Conservation (phyloP, 2,888 invertebrate species). For the Drosophila meridiana region DNA sequence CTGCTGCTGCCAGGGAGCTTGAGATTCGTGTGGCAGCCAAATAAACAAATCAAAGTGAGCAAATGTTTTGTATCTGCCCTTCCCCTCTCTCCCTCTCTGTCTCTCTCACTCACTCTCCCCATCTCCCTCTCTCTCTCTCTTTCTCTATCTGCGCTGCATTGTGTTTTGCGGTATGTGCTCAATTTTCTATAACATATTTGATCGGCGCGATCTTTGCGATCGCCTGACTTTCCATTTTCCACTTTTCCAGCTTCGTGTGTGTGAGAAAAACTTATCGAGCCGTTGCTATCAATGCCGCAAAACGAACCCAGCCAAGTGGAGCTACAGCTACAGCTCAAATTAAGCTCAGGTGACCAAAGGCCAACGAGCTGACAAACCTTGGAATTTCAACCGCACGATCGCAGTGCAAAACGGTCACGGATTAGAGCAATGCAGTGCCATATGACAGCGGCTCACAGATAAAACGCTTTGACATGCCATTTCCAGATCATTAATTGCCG, state of each 20-base stretch:
- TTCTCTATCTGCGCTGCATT: slow-evolving; percentile 36
- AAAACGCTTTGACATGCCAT: slow-evolving; percentile 61
- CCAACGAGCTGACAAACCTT: slow-evolving; percentile 83
- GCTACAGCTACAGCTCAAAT: slow-evolving; percentile 61
- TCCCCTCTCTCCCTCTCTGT: not conserved
- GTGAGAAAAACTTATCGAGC: slow-evolving; percentile 77
- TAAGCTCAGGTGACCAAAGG: slow-evolving; percentile 83
- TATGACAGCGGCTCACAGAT: slow-evolving; percentile 65
- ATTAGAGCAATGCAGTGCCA: slow-evolving; percentile 42
- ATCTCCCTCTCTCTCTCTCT: not conserved
- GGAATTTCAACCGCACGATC: slow-evolving; percentile 65
- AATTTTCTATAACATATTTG: slow-evolving; percentile 78
- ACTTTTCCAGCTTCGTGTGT: slow-evolving; percentile 59
- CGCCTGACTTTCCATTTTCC: slow-evolving; percentile 77
- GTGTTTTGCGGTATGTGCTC: slow-evolving; percentile 74
- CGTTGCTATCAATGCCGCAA: slow-evolving; percentile 65
- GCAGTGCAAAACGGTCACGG: slow-evolving; percentile 60
- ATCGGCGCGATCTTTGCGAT: slow-evolving; percentile 73
- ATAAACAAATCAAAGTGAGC: slow-evolving; percentile 77
- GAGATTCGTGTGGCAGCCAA: slow-evolving; percentile 73
- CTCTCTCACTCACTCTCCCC: not conserved
- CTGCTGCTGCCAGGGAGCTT: slow-evolving; percentile 70
- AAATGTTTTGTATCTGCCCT: slow-evolving; percentile 52
- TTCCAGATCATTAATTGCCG: slow-evolving; percentile 70
- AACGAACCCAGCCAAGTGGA: slow-evolving; percentile 41